These are phyloP conservation scores for Chrysolina haemoptera DNA, from an alignment of 2,888 invertebrate species.

Conservation along the genomic window DNA sequence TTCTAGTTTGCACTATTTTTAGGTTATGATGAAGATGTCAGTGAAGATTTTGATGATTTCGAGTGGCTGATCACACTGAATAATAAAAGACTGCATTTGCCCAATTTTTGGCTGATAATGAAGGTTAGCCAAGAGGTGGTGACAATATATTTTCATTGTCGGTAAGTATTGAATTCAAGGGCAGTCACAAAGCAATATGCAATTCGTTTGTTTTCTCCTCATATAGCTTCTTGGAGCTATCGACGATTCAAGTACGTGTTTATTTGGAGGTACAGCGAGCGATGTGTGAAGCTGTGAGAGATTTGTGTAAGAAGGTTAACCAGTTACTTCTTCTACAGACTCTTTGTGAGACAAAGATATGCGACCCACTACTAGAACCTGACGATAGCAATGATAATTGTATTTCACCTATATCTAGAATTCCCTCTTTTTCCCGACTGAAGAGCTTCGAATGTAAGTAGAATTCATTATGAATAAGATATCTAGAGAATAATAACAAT, in stretches of 20 bases:
- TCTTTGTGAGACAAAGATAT: conserved; percentile 77
- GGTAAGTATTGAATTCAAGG: conserved; percentile 65
- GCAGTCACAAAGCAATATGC: not conserved
- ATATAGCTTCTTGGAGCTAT: conserved; percentile 72
- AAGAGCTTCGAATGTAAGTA: conserved; percentile 66
- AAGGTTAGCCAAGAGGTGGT: conserved; percentile 74
- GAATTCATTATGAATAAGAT: conserved; percentile 3
- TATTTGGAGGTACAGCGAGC: conserved; percentile 72
- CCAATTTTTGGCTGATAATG: conserved; percentile 82
- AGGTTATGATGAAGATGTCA: conserved; percentile 78
- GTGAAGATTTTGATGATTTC: conserved; percentile 75
- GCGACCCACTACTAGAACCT: conserved; percentile 78
- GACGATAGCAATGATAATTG: conserved; percentile 68
- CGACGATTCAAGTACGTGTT: conserved; percentile 71
- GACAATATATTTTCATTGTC: conserved; percentile 79
- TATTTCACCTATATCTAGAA: conserved; percentile 59
- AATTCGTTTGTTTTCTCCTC: conserved; percentile 26
- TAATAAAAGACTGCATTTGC: conserved; percentile 72
- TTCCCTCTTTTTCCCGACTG: conserved; percentile 61
- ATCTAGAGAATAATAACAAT: too few relatives aligned
- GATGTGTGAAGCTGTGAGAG: conserved; percentile 73
- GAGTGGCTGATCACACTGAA: conserved; percentile 73
- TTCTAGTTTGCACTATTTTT: conserved; percentile 10
- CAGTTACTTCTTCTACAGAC: conserved; percentile 80
- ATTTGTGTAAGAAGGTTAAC: conserved; percentile 78